These are phyloP conservation scores for Allygus modestus DNA, from an alignment of 2,888 invertebrate species.

Conservation along the genomic window DNA sequence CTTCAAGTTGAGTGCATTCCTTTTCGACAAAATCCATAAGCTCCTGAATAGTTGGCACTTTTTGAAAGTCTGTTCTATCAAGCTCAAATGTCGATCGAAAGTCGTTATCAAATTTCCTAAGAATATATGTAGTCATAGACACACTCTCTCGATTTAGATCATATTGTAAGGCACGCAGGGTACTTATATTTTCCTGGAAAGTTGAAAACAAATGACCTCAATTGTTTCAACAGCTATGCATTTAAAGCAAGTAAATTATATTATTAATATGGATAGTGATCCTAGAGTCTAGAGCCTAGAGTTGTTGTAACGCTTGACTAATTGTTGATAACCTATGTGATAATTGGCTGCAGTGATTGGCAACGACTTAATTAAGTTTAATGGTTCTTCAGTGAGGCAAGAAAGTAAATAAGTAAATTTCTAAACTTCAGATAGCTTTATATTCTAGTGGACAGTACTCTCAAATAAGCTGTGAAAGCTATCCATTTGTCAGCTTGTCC, in stretches of 20 bases:
- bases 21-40: not conserved
- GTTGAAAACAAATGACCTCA: not conserved
- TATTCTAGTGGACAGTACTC: conserved; percentile 12
- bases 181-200: not conserved
- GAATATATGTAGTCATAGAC: not conserved
- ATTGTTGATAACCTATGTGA: not conserved
- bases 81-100: not conserved
- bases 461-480: conserved; percentile 27
- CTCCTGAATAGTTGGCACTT: not conserved
- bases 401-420: conserved; percentile 36
- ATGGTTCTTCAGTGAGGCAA: conserved; percentile 7
- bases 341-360: not conserved
- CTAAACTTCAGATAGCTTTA: not conserved
- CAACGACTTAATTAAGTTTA: conserved; percentile 6
- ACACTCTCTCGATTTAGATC: not conserved
- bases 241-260: not conserved
- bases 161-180: no score
- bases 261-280: not conserved
- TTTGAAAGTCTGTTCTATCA: not conserved
- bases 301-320: no score
- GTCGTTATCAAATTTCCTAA: not conserved
- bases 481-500: conserved; percentile 3
- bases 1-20: conserved; percentile 12
- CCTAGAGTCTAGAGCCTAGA: no score
- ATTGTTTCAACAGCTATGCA: not conserved